A percentile compares a stretch with the other conserved stretches of the same genome.
Evolutionary conservation across 2,113 vertebrate genomes (phyloP).

Genomic region (Coreoperca whiteheadi): DNA sequence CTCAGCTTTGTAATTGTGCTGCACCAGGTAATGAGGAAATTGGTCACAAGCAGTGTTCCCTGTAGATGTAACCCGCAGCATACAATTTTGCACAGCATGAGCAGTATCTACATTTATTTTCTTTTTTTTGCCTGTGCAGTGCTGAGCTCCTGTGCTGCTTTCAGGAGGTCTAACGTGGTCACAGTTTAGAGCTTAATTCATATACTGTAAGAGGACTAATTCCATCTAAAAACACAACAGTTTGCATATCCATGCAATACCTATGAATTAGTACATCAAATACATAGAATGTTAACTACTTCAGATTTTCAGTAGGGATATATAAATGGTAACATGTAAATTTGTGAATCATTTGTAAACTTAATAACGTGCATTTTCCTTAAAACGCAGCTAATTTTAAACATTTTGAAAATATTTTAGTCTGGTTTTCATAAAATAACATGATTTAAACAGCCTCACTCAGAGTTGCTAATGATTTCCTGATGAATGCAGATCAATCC

Average conservation of each 20-base stretch:
- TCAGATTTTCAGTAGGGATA: not conserved
- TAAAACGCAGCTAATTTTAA: not conserved
- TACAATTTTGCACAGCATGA: conserved; percentile 76
- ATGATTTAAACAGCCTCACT: conserved; percentile 7
- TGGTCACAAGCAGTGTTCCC: conserved; percentile 80
- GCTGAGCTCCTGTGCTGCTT: conserved; percentile 49
- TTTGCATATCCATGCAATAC: conserved; percentile 14
- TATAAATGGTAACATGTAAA: not conserved
- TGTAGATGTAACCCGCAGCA: conserved; percentile 75
- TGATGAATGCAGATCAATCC: conserved; percentile 33
- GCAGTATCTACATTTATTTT: conserved; percentile 63
- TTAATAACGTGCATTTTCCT: not conserved
- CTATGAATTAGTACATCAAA: not conserved
- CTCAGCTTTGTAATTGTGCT: conserved; percentile 84
- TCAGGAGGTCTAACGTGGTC: conserved; percentile 51
- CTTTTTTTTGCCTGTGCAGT: conserved; percentile 28
- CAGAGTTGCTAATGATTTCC: conserved; percentile 19
- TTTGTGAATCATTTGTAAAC: not conserved
- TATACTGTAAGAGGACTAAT: conserved; percentile 28
- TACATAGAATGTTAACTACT: not conserved
- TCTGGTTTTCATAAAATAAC: conserved; percentile 35
- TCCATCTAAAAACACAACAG: conserved; percentile 42
- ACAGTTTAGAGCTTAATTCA: conserved; percentile 42
- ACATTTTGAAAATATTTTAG: conserved; percentile 19
- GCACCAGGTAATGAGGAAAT: conserved; percentile 82